Evolutionary conservation across 2,113 vertebrate species (phyloP).

Genomic region (Hymenochirus boettgeri): DNA sequence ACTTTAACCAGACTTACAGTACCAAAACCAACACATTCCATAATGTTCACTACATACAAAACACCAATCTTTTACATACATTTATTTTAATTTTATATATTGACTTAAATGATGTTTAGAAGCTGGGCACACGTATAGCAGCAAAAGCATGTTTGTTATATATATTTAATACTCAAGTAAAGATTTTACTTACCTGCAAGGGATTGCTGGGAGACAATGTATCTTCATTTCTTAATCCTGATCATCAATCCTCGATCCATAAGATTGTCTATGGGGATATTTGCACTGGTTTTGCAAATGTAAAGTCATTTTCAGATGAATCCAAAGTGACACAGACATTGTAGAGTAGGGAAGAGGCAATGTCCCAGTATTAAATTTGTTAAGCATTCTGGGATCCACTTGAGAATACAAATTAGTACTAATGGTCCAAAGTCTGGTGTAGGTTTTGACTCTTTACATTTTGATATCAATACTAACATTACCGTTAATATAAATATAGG

Average conservation of each 20-base stretch:
- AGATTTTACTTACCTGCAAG: constrained; percentile 8
- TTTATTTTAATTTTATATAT: no score
- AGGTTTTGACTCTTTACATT: constrained; percentile 21
- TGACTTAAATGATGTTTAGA: no score
- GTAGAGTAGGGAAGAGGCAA: constrained; percentile 45
- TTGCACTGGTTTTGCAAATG: background rate
- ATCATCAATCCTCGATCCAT: constrained; percentile 5
- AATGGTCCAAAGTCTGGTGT: constrained; percentile 37
- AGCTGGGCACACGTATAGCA: no score
- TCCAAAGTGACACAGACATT: constrained; percentile 5
- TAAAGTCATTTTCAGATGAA: constrained; percentile 9
- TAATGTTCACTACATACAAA: no score
- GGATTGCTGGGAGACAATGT: no score
- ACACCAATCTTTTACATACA: no score
- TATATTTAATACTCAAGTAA: background rate
- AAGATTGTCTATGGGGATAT: background rate
- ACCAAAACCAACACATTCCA: no score
- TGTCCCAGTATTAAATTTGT: constrained; percentile 51
- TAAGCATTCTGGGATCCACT: constrained; percentile 27
- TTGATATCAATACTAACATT: constrained; percentile 43
- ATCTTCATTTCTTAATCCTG: background rate
- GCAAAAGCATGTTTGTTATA: no score
- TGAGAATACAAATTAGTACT: constrained; percentile 37
- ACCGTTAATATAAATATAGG: constrained; percentile 46
- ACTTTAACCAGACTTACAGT: no score